Conservation (phyloP, 2,797 vertebrate species). For the Xenops minutus region DNA sequence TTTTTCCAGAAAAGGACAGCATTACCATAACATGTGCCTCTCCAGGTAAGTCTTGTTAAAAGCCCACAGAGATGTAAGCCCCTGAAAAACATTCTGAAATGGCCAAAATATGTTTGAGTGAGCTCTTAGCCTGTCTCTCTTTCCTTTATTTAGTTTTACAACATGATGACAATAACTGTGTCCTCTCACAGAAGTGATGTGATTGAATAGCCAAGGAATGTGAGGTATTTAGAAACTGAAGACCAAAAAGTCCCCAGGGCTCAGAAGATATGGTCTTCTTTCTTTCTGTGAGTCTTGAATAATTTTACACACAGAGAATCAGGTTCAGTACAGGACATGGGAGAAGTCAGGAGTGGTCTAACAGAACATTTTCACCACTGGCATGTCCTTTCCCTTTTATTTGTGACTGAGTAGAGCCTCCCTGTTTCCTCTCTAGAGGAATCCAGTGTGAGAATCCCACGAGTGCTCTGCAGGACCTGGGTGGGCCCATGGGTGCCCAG, state of each 20-base stretch:
- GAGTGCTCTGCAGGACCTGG: background rate
- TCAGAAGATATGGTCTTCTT: background rate
- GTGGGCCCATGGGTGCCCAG: background rate
- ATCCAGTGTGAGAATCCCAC: background rate
- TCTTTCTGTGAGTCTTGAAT: background rate
- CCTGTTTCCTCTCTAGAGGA: background rate
- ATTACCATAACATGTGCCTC: background rate
- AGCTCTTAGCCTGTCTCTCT: background rate
- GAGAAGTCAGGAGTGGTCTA: background rate
- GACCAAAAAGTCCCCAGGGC: background rate
- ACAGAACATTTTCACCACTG: background rate
- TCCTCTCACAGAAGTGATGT: background rate
- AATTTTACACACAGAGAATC: background rate
- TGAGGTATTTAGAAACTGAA: background rate
- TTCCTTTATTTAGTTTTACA: background rate
- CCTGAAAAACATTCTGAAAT: background rate
- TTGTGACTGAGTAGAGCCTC: background rate
- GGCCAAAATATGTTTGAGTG: background rate
- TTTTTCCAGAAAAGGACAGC: background rate
- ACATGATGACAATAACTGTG: background rate
- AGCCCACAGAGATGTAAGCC: fast-evolving
- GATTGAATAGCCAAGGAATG: background rate
- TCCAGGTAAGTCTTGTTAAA: background rate
- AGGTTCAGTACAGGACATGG: background rate
- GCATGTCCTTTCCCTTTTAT: background rate